Percentiles rank a stretch among this genome's conserved stretches.
phyloP scores from a whole-genome alignment of 2,888 invertebrate genomes.

The Exephanes ischioxanthus region DNA sequence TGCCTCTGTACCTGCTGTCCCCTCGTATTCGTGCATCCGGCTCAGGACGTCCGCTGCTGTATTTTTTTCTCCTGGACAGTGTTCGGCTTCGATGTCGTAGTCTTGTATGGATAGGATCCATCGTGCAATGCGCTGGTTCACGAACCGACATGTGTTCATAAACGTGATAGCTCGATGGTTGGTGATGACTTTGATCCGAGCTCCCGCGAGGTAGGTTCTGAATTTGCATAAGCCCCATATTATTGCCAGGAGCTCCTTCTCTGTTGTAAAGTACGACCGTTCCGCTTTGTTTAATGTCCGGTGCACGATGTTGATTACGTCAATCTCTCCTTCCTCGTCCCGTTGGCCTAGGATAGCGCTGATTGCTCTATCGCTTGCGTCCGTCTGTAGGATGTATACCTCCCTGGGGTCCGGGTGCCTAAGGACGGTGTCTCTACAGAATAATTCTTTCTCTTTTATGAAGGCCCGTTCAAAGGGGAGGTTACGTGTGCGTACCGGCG shows the following conservation, averaged over 20 bases:
- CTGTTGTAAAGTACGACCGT: slow-evolving; percentile 68
- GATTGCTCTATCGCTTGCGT: slow-evolving; percentile 43
- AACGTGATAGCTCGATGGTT: background rate
- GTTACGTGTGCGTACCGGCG: slow-evolving; percentile 60
- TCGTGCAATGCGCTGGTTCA: background rate
- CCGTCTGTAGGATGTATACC: slow-evolving; percentile 62
- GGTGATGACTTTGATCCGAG: slow-evolving; percentile 60
- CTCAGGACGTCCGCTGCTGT: background rate
- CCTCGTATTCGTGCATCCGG: background rate
- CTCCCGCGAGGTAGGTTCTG: slow-evolving; percentile 68
- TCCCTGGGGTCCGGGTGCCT: slow-evolving; percentile 10
- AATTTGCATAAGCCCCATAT: slow-evolving; percentile 63
- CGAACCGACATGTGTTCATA: background rate
- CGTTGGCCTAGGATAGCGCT: slow-evolving; percentile 23
- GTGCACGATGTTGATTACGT: slow-evolving; percentile 30
- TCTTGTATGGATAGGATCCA: background rate
- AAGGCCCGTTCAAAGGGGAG: slow-evolving; percentile 12
- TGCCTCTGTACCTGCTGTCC: too few relatives aligned
- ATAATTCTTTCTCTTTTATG: background rate
- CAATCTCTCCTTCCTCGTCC: slow-evolving; percentile 45
- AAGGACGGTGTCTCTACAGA: background rate
- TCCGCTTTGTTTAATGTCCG: slow-evolving; percentile 64
- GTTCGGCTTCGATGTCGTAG: background rate
- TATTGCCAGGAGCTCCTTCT: slow-evolving; percentile 72
- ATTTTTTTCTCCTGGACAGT: background rate